Evolutionary conservation across 92 coral and sea anemone species (phyloP).

Genomic region (Phenganax marumi): DNA sequence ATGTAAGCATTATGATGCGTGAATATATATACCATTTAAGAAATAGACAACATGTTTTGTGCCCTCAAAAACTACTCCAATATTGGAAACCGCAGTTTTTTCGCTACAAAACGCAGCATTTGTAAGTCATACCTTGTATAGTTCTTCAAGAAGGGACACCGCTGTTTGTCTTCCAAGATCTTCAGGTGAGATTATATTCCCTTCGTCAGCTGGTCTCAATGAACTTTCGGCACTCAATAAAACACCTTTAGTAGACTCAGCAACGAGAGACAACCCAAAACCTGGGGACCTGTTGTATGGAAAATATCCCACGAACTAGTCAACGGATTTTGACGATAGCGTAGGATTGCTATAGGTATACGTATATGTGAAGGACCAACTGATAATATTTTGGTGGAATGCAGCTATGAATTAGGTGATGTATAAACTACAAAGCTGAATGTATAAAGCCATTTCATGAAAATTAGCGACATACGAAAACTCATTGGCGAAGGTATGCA

Average conservation of each 20-base stretch:
- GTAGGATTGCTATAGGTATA: too few species aligned
- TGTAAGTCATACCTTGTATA: slow-evolving; percentile 67
- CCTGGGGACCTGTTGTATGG: slow-evolving; percentile 75
- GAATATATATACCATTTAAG: neutral
- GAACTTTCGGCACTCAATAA: slow-evolving; percentile 77
- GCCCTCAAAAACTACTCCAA: too few species aligned
- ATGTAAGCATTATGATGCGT: neutral
- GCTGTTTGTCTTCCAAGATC: slow-evolving; percentile 95
- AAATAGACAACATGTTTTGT: too few species aligned
- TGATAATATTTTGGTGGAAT: too few species aligned
- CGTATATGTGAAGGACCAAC: too few species aligned
- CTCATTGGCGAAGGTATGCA: too few species aligned
- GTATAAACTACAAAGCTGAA: too few species aligned
- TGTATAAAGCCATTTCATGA: too few species aligned
- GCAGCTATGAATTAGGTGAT: too few species aligned
- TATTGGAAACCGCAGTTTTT: neutral
- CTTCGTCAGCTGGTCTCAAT: slow-evolving; percentile 68
- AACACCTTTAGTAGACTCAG: slow-evolving; percentile 87
- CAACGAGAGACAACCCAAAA: slow-evolving; percentile 92
- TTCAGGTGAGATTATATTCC: slow-evolving; percentile 74
- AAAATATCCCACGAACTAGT: neutral
- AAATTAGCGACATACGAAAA: too few species aligned
- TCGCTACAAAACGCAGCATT: neutral
- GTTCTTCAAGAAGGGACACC: slow-evolving; percentile 75
- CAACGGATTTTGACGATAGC: neutral